phyloP scores from a whole-genome alignment of 2,113 vertebrate species.

The Catagonus wagneri region DNA sequence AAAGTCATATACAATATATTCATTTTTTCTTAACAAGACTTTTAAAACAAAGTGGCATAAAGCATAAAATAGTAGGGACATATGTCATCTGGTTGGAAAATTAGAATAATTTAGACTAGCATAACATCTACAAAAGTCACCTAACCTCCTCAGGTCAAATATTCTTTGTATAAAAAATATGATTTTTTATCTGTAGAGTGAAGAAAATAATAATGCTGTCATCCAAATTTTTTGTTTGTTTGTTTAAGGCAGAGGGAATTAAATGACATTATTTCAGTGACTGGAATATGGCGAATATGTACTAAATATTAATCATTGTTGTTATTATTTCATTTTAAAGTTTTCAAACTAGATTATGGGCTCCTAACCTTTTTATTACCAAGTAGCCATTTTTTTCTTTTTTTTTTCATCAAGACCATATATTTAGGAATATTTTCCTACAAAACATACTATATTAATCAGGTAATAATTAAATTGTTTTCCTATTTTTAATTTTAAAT shows the following conservation, averaged over 20 bases:
- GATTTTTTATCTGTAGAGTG: not conserved
- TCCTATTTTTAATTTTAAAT: slow-evolving; percentile 38
- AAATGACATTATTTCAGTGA: not conserved
- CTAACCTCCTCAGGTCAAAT: not conserved
- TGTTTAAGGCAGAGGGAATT: not conserved
- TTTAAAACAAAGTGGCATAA: not conserved
- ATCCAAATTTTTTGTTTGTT: not conserved
- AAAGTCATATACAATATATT: not conserved
- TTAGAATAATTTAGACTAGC: not conserved
- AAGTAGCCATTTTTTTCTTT: not conserved
- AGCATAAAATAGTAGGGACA: not conserved
- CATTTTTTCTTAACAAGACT: not conserved
- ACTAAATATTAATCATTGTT: not conserved
- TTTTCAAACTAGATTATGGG: not conserved
- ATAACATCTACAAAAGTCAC: not conserved
- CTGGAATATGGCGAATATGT: not conserved
- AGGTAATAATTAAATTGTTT: slow-evolving; percentile 21
- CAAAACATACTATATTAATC: not conserved
- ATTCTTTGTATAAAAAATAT: too few relatives aligned
- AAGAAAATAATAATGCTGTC: not conserved
- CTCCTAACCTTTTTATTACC: slow-evolving; percentile 15
- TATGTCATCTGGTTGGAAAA: not conserved
- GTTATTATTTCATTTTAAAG: slow-evolving; percentile 47
- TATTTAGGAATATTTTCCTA: slow-evolving; percentile 22
- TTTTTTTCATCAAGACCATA: not conserved